phyloP scores from a whole-genome alignment of 1,140 invertebrate species.

The Fopius arisanus region DNA sequence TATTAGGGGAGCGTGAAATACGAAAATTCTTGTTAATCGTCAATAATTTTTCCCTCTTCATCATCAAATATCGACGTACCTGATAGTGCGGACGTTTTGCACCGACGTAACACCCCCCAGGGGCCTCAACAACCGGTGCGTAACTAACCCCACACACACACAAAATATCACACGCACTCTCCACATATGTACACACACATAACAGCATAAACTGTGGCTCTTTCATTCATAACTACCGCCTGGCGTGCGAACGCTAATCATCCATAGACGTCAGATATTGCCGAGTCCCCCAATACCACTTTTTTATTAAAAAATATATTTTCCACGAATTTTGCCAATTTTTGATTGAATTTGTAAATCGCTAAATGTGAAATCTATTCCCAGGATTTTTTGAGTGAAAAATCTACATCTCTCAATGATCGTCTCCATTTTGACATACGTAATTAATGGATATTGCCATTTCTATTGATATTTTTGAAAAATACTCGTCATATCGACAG shows the following conservation, averaged over 20 bases:
- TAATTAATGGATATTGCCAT: background rate
- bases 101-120: slow-evolving; percentile 52
- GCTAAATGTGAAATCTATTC: slow-evolving; percentile 12
- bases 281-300: background rate
- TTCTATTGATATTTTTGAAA: background rate
- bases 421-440: too few species aligned
- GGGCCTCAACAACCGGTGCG: slow-evolving; percentile 55
- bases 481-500: background rate
- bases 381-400: background rate
- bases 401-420: background rate
- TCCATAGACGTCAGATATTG: slow-evolving; percentile 5
- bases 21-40: background rate
- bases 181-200: background rate
- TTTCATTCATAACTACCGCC: slow-evolving; percentile 55
- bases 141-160: slow-evolving; percentile 61
- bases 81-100: slow-evolving; percentile 44
- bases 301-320: background rate
- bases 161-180: background rate
- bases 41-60: background rate
- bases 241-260: slow-evolving; percentile 26
- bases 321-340: background rate
- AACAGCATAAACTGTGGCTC: background rate
- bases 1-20: too few species aligned
- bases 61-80: slow-evolving; percentile 14
- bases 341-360: slow-evolving; percentile 18